phyloP scores from a whole-genome alignment of 2,888 invertebrate genomes.

The Trachelus troglodyta region DNA sequence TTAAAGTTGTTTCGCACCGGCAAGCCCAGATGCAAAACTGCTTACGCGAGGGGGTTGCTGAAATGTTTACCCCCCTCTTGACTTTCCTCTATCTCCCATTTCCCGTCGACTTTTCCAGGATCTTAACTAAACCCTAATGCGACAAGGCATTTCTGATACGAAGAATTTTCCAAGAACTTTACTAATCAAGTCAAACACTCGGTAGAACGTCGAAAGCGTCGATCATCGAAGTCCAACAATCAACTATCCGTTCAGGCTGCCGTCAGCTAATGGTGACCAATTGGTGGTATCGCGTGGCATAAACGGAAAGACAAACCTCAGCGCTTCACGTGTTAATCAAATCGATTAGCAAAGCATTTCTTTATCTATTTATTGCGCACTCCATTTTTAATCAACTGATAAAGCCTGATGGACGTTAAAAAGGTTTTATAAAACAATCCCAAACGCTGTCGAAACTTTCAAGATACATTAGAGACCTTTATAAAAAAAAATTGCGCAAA shows the following conservation, averaged over 20 bases:
- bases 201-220: no score
- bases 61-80: not conserved
- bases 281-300: no score
- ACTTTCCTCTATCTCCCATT: not conserved
- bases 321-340: no score
- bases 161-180: not conserved
- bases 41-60: constrained; percentile 24
- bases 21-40: constrained; percentile 41
- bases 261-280: no score
- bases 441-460: not conserved
- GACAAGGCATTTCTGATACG: not conserved
- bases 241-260: no score
- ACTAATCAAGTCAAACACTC: no score
- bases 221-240: no score
- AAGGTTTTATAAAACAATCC: not conserved
- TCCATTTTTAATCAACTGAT: no score
- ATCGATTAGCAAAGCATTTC: no score
- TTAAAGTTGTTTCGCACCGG: constrained; percentile 46
- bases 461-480: no score
- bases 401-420: not conserved
- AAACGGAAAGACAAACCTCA: no score
- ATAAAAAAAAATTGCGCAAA: not conserved
- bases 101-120: not conserved
- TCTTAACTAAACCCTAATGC: not conserved
- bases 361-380: no score